Evolutionary conservation across 2,797 vertebrate genomes (phyloP).

Genomic region (Lutra lutra): DNA sequence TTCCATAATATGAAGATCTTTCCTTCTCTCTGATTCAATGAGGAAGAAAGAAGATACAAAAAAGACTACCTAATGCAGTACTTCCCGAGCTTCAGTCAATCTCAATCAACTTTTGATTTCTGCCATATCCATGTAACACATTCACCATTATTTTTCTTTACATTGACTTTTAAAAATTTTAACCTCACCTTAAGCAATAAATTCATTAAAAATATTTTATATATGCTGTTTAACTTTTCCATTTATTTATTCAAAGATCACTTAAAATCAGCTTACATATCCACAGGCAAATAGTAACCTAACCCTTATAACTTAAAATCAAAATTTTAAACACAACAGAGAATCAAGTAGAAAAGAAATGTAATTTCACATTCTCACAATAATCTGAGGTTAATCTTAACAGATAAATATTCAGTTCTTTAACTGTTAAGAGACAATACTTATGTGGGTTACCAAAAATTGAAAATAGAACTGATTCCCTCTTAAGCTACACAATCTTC

Average conservation of each 20-base stretch:
- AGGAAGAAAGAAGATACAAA: neutral
- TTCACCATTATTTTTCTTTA: slow-evolving; percentile 13
- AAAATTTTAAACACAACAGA: slow-evolving; percentile 32
- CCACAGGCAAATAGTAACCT: slow-evolving; percentile 21
- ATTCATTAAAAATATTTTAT: slow-evolving; percentile 16
- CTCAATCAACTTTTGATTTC: neutral
- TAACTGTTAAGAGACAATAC: neutral
- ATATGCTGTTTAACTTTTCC: slow-evolving; percentile 26
- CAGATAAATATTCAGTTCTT: neutral
- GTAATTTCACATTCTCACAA: slow-evolving; percentile 2
- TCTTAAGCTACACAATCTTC: slow-evolving; percentile 44
- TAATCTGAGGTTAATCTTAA: slow-evolving; percentile 35
- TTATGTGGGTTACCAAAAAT: slow-evolving; percentile 7
- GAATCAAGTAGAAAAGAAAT: slow-evolving; percentile 13
- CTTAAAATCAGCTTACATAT: slow-evolving; percentile 8
- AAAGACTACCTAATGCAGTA: neutral
- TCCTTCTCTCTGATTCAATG: neutral
- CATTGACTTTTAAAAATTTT: slow-evolving; percentile 1
- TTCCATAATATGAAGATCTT: neutral
- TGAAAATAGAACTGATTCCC: slow-evolving; percentile 46
- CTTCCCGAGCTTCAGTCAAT: neutral
- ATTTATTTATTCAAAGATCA: slow-evolving; percentile 14
- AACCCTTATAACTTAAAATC: neutral
- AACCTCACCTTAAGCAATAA: slow-evolving; percentile 23
- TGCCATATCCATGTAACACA: neutral